Evolutionary conservation across 2,888 invertebrate species (phyloP).

Genomic region (Cylindroiulus punctatus): DNA sequence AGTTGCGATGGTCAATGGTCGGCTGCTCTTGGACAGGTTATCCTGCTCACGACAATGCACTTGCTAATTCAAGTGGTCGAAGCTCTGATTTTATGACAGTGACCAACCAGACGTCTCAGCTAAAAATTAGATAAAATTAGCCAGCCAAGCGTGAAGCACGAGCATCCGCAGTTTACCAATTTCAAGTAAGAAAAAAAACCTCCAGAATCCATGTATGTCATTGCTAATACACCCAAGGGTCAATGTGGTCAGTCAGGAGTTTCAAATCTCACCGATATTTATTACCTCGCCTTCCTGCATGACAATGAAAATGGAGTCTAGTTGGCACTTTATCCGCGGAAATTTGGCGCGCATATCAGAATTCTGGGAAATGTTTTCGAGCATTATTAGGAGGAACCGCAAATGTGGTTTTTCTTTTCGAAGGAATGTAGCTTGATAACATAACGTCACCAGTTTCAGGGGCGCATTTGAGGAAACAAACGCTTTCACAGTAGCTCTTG

Average conservation of each 20-base stretch:
- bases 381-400: neutral
- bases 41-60: neutral
- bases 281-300: neutral
- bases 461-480: no score
- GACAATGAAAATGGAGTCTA: neutral
- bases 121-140: neutral
- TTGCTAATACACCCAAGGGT: neutral
- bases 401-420: no score
- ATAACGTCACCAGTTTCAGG: no score
- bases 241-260: neutral
- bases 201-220: neutral
- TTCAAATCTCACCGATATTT: neutral
- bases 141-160: conserved; percentile 4
- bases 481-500: no score
- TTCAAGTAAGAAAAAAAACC: neutral
- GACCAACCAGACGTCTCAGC: neutral
- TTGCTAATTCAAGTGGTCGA: neutral
- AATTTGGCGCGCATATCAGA: neutral
- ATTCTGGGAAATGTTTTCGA: neutral
- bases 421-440: no score
- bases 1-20: neutral
- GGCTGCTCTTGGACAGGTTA: neutral
- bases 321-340: neutral
- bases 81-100: conserved; percentile 7
- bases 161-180: neutral